These are phyloP conservation scores for Zhuqinia jingwanae DNA, from an alignment of 2,888 invertebrate genomes.

Conservation along the genomic window DNA sequence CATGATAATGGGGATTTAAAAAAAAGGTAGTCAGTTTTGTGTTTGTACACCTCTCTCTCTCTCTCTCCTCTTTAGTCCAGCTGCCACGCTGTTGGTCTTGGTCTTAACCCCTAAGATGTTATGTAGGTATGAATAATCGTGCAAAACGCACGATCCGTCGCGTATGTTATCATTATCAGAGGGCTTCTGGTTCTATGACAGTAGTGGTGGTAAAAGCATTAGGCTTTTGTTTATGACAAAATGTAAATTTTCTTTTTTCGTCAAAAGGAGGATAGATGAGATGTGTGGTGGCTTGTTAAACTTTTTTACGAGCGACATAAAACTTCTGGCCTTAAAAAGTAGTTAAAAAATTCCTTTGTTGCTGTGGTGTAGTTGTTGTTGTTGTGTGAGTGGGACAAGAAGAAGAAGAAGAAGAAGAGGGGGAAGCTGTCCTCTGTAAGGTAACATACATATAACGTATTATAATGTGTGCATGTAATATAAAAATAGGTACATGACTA, in stretches of 20 bases:
- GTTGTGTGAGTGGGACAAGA: no score
- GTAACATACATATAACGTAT: no score
- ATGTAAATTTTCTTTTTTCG: slow-evolving; percentile 43
- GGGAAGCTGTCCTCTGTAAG: no score
- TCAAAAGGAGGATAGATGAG: slow-evolving; percentile 23
- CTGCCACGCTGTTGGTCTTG: background rate
- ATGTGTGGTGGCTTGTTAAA: slow-evolving; percentile 50
- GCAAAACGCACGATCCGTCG: slow-evolving; percentile 2
- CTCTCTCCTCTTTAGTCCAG: background rate
- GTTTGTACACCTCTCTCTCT: no score
- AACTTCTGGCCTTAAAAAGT: slow-evolving; percentile 48
- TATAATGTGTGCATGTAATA: background rate
- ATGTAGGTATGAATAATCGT: background rate
- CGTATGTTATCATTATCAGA: background rate
- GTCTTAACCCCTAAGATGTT: background rate
- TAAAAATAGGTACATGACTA: background rate
- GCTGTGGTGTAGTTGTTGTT: background rate
- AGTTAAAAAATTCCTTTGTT: slow-evolving; percentile 45
- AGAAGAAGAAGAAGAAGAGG: no score
- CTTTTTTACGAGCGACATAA: slow-evolving; percentile 42
- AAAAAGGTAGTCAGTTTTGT: no score
- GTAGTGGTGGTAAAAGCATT: slow-evolving; percentile 8
- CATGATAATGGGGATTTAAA: no score
- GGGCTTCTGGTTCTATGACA: background rate
- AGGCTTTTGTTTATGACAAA: slow-evolving; percentile 40